Conservation (phyloP, 1,140 invertebrate species). For the Leptinotarsa undecemlineata region DNA sequence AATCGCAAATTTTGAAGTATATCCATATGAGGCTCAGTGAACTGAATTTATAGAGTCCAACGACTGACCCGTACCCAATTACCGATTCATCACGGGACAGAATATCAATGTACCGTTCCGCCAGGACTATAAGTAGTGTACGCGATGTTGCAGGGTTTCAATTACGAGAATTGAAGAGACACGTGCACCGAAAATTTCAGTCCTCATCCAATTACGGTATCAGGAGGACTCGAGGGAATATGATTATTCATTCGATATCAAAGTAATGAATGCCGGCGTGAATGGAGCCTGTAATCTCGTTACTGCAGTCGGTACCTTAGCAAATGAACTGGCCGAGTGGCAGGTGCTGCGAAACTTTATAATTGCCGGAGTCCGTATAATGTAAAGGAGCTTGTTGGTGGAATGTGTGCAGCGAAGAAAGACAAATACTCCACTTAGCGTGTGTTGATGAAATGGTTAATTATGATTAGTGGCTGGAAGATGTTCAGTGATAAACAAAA, state of each 20-base stretch:
- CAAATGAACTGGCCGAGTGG: slow-evolving; percentile 1
- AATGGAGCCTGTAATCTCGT: background rate
- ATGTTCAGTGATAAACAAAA: too few species aligned
- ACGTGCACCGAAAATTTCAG: background rate
- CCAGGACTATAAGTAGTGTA: background rate
- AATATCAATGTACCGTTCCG: too few species aligned
- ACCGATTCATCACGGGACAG: too few species aligned
- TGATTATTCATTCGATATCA: slow-evolving; percentile 6
- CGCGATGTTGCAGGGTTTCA: background rate
- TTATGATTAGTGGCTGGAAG: too few species aligned
- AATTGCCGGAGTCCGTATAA: background rate
- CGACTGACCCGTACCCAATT: too few species aligned
- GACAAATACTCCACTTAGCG: too few species aligned
- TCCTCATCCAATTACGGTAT: background rate
- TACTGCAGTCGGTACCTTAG: background rate
- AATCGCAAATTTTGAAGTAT: too few species aligned
- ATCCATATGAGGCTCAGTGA: too few species aligned
- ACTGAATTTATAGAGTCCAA: too few species aligned
- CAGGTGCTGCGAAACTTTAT: background rate
- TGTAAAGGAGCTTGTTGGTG: too few species aligned
- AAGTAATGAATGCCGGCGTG: background rate
- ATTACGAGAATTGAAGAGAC: background rate
- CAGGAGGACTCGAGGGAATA: background rate
- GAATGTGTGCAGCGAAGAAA: too few species aligned
- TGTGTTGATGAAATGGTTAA: too few species aligned